These are phyloP conservation scores for Drosophila chauvacae DNA, from an alignment of 1,140 invertebrate genomes.

Conservation along the genomic window DNA sequence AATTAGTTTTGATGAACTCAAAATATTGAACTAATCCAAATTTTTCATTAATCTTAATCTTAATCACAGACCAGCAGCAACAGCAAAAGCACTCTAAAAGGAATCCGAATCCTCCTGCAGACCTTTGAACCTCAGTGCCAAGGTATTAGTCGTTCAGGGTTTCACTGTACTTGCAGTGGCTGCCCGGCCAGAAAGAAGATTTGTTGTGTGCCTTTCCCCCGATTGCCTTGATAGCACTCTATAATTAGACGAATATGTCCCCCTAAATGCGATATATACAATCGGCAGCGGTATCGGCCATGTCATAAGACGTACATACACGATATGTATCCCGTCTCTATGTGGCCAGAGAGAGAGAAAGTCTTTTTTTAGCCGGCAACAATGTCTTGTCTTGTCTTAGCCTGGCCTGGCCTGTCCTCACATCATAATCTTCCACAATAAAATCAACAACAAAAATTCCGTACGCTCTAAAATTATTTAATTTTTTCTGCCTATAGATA, in stretches of 20 bases:
- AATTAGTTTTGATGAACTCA: not conserved
- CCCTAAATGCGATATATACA: conserved; percentile 36
- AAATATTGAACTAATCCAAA: not conserved
- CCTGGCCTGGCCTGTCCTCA: conserved; percentile 47
- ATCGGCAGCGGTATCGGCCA: conserved; percentile 16
- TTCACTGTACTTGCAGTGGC: conserved; percentile 27
- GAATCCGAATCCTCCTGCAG: not conserved
- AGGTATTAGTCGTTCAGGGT: not conserved
- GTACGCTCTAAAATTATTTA: conserved; percentile 39
- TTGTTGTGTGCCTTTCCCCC: conserved; percentile 14
- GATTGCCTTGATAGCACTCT: conserved; percentile 63
- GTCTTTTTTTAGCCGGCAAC: conserved; percentile 70
- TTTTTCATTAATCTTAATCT: not conserved
- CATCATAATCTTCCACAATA: conserved; percentile 53
- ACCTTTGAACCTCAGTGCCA: not conserved
- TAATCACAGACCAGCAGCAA: not conserved
- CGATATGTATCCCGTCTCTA: conserved; percentile 30
- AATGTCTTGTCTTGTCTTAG: conserved; percentile 45
- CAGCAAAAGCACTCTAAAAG: not conserved
- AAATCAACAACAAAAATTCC: conserved; percentile 42
- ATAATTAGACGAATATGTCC: conserved; percentile 63
- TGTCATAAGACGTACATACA: conserved; percentile 58
- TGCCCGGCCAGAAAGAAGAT: conserved; percentile 27
- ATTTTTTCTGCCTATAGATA: conserved; percentile 33
- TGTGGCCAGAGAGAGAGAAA: conserved; percentile 13